Conservation (phyloP, 2,888 invertebrate species). For the Phrixothrix hirtus region DNA sequence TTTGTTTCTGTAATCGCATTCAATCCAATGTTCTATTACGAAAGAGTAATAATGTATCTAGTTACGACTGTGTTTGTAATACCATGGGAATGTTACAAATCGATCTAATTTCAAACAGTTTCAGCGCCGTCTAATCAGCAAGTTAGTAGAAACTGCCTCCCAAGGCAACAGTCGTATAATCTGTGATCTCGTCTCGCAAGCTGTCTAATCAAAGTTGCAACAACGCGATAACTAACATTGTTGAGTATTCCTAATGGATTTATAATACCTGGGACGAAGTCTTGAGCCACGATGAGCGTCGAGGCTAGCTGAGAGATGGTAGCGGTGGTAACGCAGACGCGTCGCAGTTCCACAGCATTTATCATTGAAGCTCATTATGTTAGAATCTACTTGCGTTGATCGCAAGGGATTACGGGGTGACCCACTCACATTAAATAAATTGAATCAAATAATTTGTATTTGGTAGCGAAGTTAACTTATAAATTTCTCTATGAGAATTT, state of each 20-base stretch:
- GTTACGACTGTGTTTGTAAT: slow-evolving; percentile 5
- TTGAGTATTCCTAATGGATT: slow-evolving; percentile 51
- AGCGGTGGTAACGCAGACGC: slow-evolving; percentile 55
- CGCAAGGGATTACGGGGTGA: slow-evolving; percentile 31
- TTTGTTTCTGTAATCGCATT: too few relatives aligned
- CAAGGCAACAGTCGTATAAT: slow-evolving; percentile 53
- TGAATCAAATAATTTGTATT: slow-evolving; percentile 20
- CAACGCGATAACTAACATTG: slow-evolving; percentile 48
- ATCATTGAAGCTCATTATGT: slow-evolving; percentile 60
- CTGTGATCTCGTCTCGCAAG: slow-evolving; percentile 44
- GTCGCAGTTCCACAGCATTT: slow-evolving; percentile 56
- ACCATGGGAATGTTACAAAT: slow-evolving; percentile 20
- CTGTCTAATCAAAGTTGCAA: slow-evolving; percentile 46
- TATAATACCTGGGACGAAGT: slow-evolving; percentile 44
- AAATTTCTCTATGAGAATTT: too few relatives aligned
- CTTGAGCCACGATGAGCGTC: slow-evolving; percentile 42
- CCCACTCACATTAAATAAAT: slow-evolving; percentile 26
- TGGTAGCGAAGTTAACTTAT: slow-evolving; percentile 2
- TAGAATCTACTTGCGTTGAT: slow-evolving; percentile 51
- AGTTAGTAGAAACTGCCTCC: slow-evolving; percentile 40
- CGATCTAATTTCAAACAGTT: slow-evolving; percentile 24
- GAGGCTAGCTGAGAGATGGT: slow-evolving; percentile 45
- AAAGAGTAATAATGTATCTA: too few relatives aligned
- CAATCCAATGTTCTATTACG: too few relatives aligned
- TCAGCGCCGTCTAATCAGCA: slow-evolving; percentile 29